Evolutionary conservation across 2,113 vertebrate species (phyloP).

Genomic region (Spizaetus ornatus): DNA sequence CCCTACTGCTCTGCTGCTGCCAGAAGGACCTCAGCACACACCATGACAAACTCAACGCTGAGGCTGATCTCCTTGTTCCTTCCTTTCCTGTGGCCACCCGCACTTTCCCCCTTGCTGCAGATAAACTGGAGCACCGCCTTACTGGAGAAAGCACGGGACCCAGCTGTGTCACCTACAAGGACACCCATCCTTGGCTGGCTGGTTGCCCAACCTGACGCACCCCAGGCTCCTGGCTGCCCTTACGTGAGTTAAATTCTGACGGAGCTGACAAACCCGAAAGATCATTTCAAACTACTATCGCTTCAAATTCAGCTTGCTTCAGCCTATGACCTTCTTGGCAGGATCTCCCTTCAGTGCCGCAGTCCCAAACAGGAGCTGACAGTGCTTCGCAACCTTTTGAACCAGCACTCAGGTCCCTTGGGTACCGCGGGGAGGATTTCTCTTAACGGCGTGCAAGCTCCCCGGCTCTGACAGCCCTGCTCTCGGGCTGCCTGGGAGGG

Average conservation of each 20-base stretch:
- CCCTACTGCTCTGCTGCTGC: not conserved
- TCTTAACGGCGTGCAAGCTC: not conserved
- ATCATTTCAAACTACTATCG: not conserved
- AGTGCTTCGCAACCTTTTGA: slow-evolving; percentile 37
- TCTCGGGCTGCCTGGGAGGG: slow-evolving; percentile 11
- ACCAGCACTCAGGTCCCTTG: not conserved
- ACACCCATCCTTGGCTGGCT: not conserved
- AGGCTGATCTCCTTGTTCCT: not conserved
- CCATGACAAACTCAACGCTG: fast-evolving
- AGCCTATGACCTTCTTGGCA: not conserved
- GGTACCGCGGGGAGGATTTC: not conserved
- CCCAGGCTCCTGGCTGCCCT: not conserved
- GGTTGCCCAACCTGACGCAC: not conserved
- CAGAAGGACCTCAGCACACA: not conserved
- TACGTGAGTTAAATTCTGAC: not conserved
- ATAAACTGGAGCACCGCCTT: not conserved
- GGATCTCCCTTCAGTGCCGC: not conserved
- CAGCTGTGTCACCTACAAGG: not conserved
- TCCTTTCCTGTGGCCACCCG: not conserved
- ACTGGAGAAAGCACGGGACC: not conserved
- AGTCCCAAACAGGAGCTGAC: slow-evolving; percentile 50
- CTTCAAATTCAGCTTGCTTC: not conserved
- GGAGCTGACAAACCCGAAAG: not conserved
- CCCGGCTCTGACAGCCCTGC: slow-evolving; percentile 1
- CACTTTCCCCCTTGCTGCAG: not conserved